Conservation (phyloP, 2,113 vertebrate species). For the Heterocephalus glaber region DNA sequence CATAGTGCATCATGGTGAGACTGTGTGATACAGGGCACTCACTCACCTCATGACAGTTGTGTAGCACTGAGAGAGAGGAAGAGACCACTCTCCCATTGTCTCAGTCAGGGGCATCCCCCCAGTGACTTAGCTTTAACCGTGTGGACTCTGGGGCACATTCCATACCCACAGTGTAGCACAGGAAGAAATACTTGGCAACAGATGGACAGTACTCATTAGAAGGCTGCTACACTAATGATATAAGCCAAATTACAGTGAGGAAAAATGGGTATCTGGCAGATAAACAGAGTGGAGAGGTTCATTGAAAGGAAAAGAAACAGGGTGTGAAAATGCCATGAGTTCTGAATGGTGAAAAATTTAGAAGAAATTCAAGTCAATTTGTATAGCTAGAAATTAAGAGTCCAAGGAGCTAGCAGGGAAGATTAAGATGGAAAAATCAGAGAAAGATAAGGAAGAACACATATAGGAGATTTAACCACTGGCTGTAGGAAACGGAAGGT, state of each 20-base stretch:
- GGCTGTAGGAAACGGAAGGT: constrained; percentile 22
- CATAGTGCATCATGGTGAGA: not conserved
- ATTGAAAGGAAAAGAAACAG: not conserved
- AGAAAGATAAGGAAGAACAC: not conserved
- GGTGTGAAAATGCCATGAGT: not conserved
- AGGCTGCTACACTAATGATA: not conserved
- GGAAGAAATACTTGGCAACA: not conserved
- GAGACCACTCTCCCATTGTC: not conserved
- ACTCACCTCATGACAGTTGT: not conserved
- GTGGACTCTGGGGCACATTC: not conserved
- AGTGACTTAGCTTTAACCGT: not conserved
- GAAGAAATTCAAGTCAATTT: constrained; percentile 3
- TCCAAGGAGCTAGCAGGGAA: not conserved
- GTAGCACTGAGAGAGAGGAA: not conserved
- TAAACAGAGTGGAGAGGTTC: not conserved
- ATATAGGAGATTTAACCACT: not conserved
- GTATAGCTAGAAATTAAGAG: not conserved
- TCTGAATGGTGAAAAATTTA: not conserved
- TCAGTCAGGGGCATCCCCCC: accelerated
- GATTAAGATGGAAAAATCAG: not conserved
- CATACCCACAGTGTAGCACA: not conserved
- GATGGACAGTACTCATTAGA: not conserved
- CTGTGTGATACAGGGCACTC: no score
- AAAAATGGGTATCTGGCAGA: not conserved
- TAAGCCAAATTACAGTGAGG: not conserved